These are phyloP conservation scores for Pachycephus smyrnensis DNA, from an alignment of 2,888 invertebrate genomes.

Conservation along the genomic window DNA sequence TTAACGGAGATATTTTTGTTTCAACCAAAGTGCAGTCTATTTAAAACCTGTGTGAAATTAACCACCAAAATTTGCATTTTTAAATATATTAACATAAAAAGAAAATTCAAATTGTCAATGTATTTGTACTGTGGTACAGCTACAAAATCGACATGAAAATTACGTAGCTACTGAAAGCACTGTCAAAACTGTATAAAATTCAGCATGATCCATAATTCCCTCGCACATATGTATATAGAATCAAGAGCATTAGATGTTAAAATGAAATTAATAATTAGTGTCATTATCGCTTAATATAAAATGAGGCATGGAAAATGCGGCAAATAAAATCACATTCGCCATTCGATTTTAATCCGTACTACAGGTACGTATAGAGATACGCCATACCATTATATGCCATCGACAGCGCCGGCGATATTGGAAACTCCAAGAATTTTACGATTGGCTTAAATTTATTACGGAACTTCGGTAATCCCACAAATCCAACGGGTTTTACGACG, in stretches of 20 bases:
- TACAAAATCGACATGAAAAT: too few relatives aligned
- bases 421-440: slow-evolving; percentile 9
- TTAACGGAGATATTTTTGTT: too few relatives aligned
- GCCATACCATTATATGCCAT: background rate
- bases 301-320: background rate
- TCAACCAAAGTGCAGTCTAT: too few relatives aligned
- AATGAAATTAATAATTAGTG: too few relatives aligned
- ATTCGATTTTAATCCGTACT: background rate
- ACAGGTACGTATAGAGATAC: background rate
- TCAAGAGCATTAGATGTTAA: too few relatives aligned
- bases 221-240: slow-evolving; percentile 1
- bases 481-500: slow-evolving; percentile 3
- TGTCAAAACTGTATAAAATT: too few relatives aligned
- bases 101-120: too few relatives aligned
- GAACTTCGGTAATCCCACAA: background rate
- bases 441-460: slow-evolving; percentile 14
- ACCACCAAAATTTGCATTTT: too few relatives aligned
- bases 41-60: too few relatives aligned
- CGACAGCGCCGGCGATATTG: background rate
- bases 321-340: background rate
- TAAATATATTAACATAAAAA: too few relatives aligned
- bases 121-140: too few relatives aligned
- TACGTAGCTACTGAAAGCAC: too few relatives aligned
- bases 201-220: background rate
- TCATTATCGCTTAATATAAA: background rate